Evolutionary conservation across 2,888 invertebrate species (phyloP).

Genomic region (Athetis lepigone): DNA sequence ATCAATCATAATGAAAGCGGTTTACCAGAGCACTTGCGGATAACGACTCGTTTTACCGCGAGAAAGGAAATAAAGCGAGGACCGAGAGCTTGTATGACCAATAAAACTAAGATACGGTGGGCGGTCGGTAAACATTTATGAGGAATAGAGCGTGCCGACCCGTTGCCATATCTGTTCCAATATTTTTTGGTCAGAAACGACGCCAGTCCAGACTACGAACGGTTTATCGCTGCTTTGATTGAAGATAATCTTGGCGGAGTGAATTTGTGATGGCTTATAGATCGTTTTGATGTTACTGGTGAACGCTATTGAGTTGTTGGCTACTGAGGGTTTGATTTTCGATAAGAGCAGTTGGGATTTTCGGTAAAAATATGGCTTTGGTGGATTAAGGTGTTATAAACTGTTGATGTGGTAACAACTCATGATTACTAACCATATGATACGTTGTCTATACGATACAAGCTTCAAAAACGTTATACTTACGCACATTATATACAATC

Average conservation of each 20-base stretch:
- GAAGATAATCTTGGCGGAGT: conserved; percentile 51
- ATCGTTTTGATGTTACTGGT: conserved; percentile 30
- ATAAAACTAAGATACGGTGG: conserved; percentile 68
- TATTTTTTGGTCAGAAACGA: conserved; percentile 54
- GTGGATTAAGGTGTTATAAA: no score
- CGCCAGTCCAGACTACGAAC: conserved; percentile 37
- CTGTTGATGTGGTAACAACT: no score
- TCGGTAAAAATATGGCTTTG: no score
- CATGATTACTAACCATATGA: no score
- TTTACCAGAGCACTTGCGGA: conserved; percentile 48
- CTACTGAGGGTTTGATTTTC: conserved; percentile 15
- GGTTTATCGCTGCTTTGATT: conserved; percentile 56
- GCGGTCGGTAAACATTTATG: conserved; percentile 69
- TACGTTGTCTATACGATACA: no score
- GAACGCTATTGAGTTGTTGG: neutral
- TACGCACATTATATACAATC: no score
- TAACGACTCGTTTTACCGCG: conserved; percentile 53
- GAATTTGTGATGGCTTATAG: conserved; percentile 48
- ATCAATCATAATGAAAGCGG: conserved; percentile 56
- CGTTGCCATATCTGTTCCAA: conserved; percentile 41
- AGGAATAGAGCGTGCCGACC: conserved; percentile 35
- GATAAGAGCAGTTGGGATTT: neutral
- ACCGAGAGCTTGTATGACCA: conserved; percentile 43
- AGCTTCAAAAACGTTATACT: no score
- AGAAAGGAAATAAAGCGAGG: conserved; percentile 57